Base-by-base conservation (phyloP, 2,797 vertebrate species). In the Eurystomus glaucurus region DNA sequence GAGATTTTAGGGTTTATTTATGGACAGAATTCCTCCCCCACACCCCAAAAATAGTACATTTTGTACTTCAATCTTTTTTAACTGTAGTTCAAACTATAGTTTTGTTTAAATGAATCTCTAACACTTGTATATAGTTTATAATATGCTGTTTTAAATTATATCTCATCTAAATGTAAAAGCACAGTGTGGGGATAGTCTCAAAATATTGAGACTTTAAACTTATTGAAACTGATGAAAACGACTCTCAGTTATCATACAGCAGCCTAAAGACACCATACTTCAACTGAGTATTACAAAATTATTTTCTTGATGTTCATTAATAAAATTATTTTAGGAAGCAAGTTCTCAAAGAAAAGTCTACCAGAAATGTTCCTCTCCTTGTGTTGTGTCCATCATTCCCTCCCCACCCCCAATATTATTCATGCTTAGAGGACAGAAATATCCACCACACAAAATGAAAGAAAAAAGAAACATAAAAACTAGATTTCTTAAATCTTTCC, bases 1-100 rank as follows among this genome's bases (percentile, higher is more conserved):
- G 26, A 22, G 2, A 94, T 20, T 72, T 88, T 31, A 76, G 29
- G 2, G 7, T 50, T 93, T 88, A 77, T 85, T 33, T 72, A 61
- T 0, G 2, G 14, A 33, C 26, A 16, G 33, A 20, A 6, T 6
- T 64, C 9, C 9, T 7, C 13, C 7, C 12, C 4, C 8, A 35
- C 31, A 64, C 28, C 10, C 6, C 25, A 20, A 60, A 61, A 17
- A 43, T 2, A 23, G 14, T 45, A 41, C 33, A 76, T 46, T 60
- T 9, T 33, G 7, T 70, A 92, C 28, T 71, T 75, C 18, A 62
- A 14, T 2, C 23, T 66, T 55, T 78, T 46, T 31, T 22, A 75
- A 77, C 11, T 37, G 5, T 14, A 28, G 11, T 51, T 88, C 16
- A 45, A 57, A n/a, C 2, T 22, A 29, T 2, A 28, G 4, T 48